Evolutionary conservation across 2,797 vertebrate species (phyloP).

Genomic region (Cephalopachus bancanus): DNA sequence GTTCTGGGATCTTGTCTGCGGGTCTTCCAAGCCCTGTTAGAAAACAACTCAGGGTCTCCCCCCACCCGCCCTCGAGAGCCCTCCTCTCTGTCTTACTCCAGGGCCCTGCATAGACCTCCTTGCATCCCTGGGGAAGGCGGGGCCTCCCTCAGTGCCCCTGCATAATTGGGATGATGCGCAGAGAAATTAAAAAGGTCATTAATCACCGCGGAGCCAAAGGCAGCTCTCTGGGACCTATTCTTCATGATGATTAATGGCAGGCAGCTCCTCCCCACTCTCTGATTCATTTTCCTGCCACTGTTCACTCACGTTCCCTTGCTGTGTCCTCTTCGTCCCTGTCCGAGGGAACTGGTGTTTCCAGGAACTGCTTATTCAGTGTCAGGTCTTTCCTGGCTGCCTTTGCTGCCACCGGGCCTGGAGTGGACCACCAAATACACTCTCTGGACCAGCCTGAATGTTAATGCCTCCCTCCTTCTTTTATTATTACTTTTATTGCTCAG

Average conservation of each 20-base stretch:
- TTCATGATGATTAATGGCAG: constrained; percentile 86
- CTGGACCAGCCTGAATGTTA: background rate
- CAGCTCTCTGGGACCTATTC: constrained; percentile 82
- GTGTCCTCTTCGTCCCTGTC: constrained; percentile 62
- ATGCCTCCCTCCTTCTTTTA: background rate
- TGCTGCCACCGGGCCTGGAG: background rate
- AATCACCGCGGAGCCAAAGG: constrained; percentile 83
- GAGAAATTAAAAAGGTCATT: constrained; percentile 87
- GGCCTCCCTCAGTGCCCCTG: constrained; percentile 71
- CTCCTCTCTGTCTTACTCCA: background rate
- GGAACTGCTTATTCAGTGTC: background rate
- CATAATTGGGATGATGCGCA: constrained; percentile 82
- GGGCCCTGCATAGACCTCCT: background rate
- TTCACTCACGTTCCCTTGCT: constrained; percentile 70
- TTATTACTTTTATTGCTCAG: background rate
- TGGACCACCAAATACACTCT: fast-evolving
- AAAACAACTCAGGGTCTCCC: background rate
- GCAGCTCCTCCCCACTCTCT: constrained; percentile 69
- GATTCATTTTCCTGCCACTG: constrained; percentile 76
- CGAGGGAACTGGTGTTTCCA: background rate
- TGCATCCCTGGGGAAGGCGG: constrained; percentile 47
- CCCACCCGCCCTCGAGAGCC: background rate
- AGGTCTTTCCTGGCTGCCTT: background rate
- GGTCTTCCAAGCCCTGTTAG: background rate
- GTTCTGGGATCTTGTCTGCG: background rate